phyloP scores from a whole-genome alignment of 2,888 invertebrate genomes.

The Sinelater perroti region DNA sequence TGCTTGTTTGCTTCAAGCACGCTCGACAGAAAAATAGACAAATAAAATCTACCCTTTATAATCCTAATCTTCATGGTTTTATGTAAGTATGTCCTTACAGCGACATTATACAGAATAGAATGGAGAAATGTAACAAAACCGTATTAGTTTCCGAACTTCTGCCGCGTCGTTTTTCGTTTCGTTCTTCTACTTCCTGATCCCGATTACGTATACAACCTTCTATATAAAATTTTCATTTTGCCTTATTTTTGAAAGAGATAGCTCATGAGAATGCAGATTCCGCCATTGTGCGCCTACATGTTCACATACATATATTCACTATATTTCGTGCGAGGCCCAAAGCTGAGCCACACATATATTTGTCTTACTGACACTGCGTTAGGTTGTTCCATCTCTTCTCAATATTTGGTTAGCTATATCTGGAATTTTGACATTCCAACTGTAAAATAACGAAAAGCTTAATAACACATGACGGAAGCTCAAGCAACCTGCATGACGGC shows the following conservation, averaged over 20 bases:
- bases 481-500: conserved; percentile 14
- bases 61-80: conserved; percentile 4
- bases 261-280: no score
- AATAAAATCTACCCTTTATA: no score
- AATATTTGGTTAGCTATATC: conserved; percentile 1
- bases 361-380: not conserved
- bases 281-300: no score
- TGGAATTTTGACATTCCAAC: not conserved
- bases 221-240: no score
- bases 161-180: no score
- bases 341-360: no score
- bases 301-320: no score
- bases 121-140: conserved; percentile 1
- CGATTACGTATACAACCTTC: not conserved
- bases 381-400: not conserved
- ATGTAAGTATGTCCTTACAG: conserved; percentile 6
- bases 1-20: no score
- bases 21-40: no score
- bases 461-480: conserved; percentile 17
- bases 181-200: not conserved
- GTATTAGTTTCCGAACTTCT: conserved; percentile 2
- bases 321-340: no score
- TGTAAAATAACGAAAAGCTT: conserved; percentile 9
- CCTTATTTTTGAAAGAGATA: no score
- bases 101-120: not conserved